Percentiles rank a stretch among this genome's conserved stretches.
phyloP scores from a whole-genome alignment of 2,113 vertebrate species.

The Prochilodus magdalenae region DNA sequence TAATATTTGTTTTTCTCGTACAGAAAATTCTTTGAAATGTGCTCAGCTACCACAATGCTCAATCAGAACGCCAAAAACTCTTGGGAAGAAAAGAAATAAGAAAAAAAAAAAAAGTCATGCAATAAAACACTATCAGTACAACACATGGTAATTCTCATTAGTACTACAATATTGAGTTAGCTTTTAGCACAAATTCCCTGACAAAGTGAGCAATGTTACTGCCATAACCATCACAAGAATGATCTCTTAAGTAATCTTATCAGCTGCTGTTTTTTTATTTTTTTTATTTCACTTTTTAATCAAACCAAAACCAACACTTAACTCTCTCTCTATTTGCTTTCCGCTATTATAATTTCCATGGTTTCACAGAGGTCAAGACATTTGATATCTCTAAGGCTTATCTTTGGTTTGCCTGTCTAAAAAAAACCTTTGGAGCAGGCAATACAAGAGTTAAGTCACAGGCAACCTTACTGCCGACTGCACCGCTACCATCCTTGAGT shows the following conservation, averaged over 20 bases:
- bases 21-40: slow-evolving; percentile 97
- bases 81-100: slow-evolving; percentile 66
- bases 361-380: slow-evolving; percentile 75
- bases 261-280: slow-evolving; percentile 70
- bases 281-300: slow-evolving; percentile 62
- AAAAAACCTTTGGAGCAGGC: slow-evolving; percentile 37
- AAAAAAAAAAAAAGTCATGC: slow-evolving; percentile 84
- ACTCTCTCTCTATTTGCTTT: slow-evolving; percentile 51
- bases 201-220: slow-evolving; percentile 88
- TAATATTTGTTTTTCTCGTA: slow-evolving; percentile 95
- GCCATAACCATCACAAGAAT: slow-evolving; percentile 78
- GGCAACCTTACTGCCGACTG: slow-evolving; percentile 2
- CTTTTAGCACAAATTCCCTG: slow-evolving; percentile 91
- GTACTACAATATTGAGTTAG: slow-evolving; percentile 82
- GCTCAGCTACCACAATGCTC: slow-evolving; percentile 93
- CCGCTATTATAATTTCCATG: slow-evolving; percentile 84
- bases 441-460: slow-evolving; percentile 35
- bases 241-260: slow-evolving; percentile 66
- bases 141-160: slow-evolving; percentile 82
- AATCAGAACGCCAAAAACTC: slow-evolving; percentile 92
- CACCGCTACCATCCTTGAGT: slow-evolving; percentile 1
- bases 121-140: slow-evolving; percentile 94
- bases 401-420: slow-evolving; percentile 93
- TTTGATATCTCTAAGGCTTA: slow-evolving; percentile 82
- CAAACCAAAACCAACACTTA: slow-evolving; percentile 59